Evolutionary conservation across 1,140 invertebrate genomes (phyloP).

Genomic region (Eueides isabella): DNA sequence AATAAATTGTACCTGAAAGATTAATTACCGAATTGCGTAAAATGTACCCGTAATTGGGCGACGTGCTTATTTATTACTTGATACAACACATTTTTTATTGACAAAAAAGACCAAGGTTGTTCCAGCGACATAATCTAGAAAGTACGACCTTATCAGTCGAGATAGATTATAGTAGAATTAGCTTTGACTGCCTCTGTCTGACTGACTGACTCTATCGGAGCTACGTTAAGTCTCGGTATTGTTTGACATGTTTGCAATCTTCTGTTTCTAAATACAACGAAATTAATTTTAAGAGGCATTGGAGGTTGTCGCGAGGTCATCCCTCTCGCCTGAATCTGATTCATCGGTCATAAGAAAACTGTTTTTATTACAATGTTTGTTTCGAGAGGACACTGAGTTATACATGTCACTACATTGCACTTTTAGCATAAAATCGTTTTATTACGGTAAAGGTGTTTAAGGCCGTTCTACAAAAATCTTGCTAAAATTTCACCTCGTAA

Average conservation of each 20-base stretch:
- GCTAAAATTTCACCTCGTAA: conserved; percentile 27
- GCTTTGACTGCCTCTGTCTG: conserved; percentile 19
- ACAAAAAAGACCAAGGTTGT: conserved; percentile 46
- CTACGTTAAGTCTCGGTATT: conserved; percentile 49
- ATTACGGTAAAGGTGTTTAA: conserved; percentile 26
- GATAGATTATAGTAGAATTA: conserved; percentile 44
- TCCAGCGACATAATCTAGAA: conserved; percentile 51
- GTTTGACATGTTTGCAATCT: conserved; percentile 57
- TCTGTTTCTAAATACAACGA: conserved; percentile 60
- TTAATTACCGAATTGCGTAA: conserved; percentile 4
- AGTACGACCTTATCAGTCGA: conserved; percentile 53
- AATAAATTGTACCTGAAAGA: conserved; percentile 13
- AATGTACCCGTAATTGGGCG: conserved; percentile 21
- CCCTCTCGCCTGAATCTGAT: conserved; percentile 52
- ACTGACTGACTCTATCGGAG: conserved; percentile 40
- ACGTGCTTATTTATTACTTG: conserved; percentile 29
- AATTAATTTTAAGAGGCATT: conserved; percentile 58
- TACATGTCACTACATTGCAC: conserved; percentile 44
- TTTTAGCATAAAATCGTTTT: conserved; percentile 25
- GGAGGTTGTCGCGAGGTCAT: conserved; percentile 60
- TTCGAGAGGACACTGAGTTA: conserved; percentile 52
- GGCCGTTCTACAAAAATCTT: conserved; percentile 20
- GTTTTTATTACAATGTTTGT: conserved; percentile 54
- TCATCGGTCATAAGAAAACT: conserved; percentile 55
- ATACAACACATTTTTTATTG: conserved; percentile 34